Evolutionary conservation across 2,113 vertebrate species (phyloP).

Genomic region (Ascaphus truei): DNA sequence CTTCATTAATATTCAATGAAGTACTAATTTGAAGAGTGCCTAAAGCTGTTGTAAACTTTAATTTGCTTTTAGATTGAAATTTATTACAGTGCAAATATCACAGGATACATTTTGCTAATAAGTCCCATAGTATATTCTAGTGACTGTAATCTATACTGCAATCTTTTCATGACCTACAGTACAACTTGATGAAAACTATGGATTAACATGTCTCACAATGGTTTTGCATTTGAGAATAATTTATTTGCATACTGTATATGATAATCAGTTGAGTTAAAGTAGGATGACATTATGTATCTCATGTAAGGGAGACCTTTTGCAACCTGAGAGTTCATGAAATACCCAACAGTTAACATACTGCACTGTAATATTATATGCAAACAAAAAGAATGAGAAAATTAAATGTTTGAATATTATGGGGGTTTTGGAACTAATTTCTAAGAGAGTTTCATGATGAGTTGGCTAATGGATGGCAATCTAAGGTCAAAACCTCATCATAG

Average conservation of each 20-base stretch:
- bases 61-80: constrained; percentile 66
- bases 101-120: constrained; percentile 62
- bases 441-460: too few species aligned
- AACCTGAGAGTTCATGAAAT: too few species aligned
- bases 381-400: too few species aligned
- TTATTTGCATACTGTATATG: not conserved
- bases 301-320: too few species aligned
- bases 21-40: constrained; percentile 56
- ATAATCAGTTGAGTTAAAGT: not conserved
- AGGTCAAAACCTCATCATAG: not conserved
- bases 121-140: constrained; percentile 48
- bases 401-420: too few species aligned
- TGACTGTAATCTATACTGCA: constrained; percentile 40
- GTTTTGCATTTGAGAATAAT: not conserved
- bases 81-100: constrained; percentile 58
- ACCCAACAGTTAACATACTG: too few species aligned
- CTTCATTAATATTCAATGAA: constrained; percentile 68
- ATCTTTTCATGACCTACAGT: constrained; percentile 28
- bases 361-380: too few species aligned
- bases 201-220: not conserved
- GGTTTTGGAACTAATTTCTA: not conserved
- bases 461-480: too few species aligned
- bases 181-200: not conserved
- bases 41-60: constrained; percentile 59
- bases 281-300: too few species aligned